Base-by-base conservation (phyloP, 1,140 invertebrate species). In the Drosophila tropicalis region DNA sequence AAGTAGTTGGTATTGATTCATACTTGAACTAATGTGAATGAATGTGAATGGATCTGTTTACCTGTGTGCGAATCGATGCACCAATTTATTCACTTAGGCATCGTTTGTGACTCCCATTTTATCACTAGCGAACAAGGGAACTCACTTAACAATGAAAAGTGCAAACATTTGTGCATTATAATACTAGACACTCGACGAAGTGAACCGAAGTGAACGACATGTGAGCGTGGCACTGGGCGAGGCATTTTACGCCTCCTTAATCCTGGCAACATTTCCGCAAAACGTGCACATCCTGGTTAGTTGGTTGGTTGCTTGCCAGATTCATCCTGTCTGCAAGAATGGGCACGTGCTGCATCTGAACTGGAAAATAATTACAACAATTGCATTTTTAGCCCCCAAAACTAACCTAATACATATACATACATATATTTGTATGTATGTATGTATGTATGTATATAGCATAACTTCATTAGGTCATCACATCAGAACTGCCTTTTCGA, bases 281-380 rank as follows among this genome's bases (percentile, higher is more conserved):
- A 65, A 78, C 79, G 75, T 86, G 81, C 57, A 57, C 62, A 65
- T 58, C 61, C 70, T 65, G 66, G 7, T 47, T 12, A 17, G 44
- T 36, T 12, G 15, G 17, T 44, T 2, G n/a, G 29, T 29, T 29
- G 29, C 29, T 29, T 29, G 29, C 29, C 29, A 29, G 41, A 39
- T 9, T 25, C 60, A 63, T 25, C 13, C 13, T 44, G 13, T 36
- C 41, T 9, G 63, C 36, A 39, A 39, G 36, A 12, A 39, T 39
- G 36, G 36, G 73, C 83, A 83, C 76, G 83, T 87, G 79, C 83
- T 64, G 58, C 64, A 72, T 70, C 68, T 82, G 58, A 51, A 63
- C 71, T 76, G 40, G 61, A 61, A 82, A 76, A 87, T 79, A 87
- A 83, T 86, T 86, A 86, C 55, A 78, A 70, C 79, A 86, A 86